Percentiles rank a stretch among this genome's conserved stretches.
phyloP scores from a whole-genome alignment of 2,888 invertebrate genomes.

The Lucinisca nassula region DNA sequence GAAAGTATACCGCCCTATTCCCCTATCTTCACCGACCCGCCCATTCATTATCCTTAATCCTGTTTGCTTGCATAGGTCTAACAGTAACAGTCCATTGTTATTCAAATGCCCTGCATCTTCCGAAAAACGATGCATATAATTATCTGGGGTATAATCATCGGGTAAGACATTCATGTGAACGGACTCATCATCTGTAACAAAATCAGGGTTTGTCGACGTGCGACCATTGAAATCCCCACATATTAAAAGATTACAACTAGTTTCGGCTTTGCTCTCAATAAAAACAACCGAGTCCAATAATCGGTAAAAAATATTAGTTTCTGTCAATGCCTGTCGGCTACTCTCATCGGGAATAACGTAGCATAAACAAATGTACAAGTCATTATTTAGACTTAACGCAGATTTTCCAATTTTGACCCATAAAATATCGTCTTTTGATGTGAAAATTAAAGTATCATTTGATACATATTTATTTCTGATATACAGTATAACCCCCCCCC shows the following conservation, averaged over 20 bases:
- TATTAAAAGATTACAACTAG: background rate
- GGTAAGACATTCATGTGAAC: slow-evolving; percentile 3
- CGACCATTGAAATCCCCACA: background rate
- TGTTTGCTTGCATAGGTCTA: slow-evolving; percentile 26
- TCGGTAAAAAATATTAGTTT: background rate
- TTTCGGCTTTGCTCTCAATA: background rate
- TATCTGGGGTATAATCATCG: background rate
- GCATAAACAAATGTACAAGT: background rate
- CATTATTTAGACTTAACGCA: background rate
- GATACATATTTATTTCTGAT: no score
- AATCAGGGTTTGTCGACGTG: background rate
- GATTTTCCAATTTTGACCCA: background rate
- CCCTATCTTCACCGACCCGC: background rate
- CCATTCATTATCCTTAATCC: slow-evolving; percentile 40
- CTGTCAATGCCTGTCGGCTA: background rate
- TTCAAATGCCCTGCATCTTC: slow-evolving; percentile 19
- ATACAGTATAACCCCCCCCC: no score
- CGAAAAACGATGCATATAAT: background rate
- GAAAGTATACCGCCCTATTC: slow-evolving; percentile 25
- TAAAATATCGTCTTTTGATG: no score
- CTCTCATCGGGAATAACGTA: background rate
- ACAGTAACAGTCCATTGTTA: slow-evolving; percentile 15
- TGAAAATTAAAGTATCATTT: no score
- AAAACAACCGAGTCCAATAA: background rate
- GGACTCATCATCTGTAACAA: slow-evolving; percentile 18